Evolutionary conservation across 2,113 vertebrate genomes (phyloP), one percentile per base, ranked within the genome.

Genomic region (Gavialis gangeticus): DNA sequence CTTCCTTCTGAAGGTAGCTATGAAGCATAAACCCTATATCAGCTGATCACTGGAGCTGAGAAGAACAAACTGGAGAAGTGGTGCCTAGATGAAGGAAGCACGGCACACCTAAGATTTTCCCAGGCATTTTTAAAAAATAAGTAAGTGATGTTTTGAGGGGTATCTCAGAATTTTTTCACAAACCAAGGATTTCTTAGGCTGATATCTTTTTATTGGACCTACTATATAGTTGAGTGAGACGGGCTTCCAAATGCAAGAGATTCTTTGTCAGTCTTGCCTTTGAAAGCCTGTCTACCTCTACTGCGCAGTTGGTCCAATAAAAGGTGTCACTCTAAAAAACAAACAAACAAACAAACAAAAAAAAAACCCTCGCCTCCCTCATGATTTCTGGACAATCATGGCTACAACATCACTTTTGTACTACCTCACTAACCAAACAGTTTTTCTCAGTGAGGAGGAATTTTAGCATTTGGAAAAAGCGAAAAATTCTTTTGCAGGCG

Each of bases 11-110:
- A 84, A 79, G 90, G 19, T 30, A 34, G 3, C 21, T 79, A 21
- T 0, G 15, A 34, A 60, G 91, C 16, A 0, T 91, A 88, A 94
- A 83, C 84, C 59, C 93, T 89, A 94, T 92, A 79, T 5, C 89
- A 59, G 87, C 80, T 89, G 90, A 94, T 46, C 64, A 46, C 55
- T 94, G 77, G 91, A 87, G 63, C 89, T 92, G 83, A 81, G 46
- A 89, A 64, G 85, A 94, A 67, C 81, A 91, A 92, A 83, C 34
- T 85, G 84, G 64, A 85, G 73, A 55, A 55, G 73, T 37, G 62
- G 3, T 87, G 25, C 73, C 17, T 55, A 66, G 55, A 79, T 90
- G 28, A 60, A 67, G 79, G 55, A 30, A 76, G 87, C 84, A 75
- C 17, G 55, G 3, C 56, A 17, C 16, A 1, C 78, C 21, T 1